Evolutionary conservation across 2,113 vertebrate species (phyloP).

Genomic region (Tretioscincus oriximinensis): DNA sequence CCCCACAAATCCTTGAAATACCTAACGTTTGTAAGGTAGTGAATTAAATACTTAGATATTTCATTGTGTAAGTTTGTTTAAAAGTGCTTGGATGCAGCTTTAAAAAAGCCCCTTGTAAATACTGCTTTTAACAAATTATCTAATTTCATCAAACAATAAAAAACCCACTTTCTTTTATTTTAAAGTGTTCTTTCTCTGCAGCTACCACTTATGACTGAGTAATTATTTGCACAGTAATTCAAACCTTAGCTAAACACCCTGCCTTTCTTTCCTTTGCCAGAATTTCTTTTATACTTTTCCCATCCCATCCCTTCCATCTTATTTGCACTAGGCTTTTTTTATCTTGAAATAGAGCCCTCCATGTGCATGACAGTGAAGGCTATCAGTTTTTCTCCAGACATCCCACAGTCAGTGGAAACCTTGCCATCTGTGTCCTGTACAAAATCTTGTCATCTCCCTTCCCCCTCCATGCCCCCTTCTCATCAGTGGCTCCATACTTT

Average conservation of each 20-base stretch:
- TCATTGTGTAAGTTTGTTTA: no score
- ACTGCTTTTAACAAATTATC: background rate
- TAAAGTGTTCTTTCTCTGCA: background rate
- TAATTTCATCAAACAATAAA: background rate
- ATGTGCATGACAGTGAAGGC: no score
- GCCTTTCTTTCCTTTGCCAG: background rate
- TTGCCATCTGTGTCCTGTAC: background rate
- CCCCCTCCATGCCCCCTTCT: constrained; percentile 24
- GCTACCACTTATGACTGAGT: fast-evolving
- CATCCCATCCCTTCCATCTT: constrained; percentile 21
- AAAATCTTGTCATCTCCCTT: background rate
- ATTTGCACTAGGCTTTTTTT: background rate
- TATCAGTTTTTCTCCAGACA: constrained; percentile 21
- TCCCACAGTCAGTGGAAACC: constrained; percentile 33
- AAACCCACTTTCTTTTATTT: background rate
- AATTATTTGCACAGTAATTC: constrained; percentile 33
- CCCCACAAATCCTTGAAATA: no score
- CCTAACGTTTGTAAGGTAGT: no score
- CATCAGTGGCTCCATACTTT: constrained; percentile 22
- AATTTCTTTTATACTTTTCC: background rate
- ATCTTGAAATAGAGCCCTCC: no score
- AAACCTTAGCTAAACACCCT: constrained; percentile 28
- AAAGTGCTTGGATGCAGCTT: no score
- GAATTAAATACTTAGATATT: no score
- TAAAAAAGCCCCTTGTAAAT: no score